phyloP scores from a whole-genome alignment of 2,113 vertebrate genomes.

The Pterocles orientalis region DNA sequence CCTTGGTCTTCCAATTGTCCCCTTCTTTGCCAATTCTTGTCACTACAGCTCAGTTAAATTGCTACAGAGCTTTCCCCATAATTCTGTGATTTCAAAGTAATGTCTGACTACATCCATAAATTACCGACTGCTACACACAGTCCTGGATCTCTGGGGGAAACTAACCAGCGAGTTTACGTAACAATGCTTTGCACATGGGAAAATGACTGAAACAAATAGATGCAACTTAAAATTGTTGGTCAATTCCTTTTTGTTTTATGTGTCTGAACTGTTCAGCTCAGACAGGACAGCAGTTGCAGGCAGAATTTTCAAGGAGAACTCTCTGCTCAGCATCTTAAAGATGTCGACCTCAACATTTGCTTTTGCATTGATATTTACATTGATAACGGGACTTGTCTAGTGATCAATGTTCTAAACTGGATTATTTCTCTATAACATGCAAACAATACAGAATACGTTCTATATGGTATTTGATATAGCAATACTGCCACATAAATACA shows the following conservation, averaged over 20 bases:
- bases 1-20: background rate
- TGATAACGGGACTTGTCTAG: constrained; percentile 48
- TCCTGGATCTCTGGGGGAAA: background rate
- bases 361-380: constrained; percentile 23
- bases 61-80: background rate
- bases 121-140: background rate
- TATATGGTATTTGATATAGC: constrained; percentile 16
- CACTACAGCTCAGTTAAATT: background rate
- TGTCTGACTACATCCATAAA: constrained; percentile 14
- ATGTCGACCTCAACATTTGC: background rate
- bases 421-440: constrained; percentile 57
- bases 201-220: constrained; percentile 1
- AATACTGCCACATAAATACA: constrained; percentile 35
- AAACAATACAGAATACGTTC: constrained; percentile 16
- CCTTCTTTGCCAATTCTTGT: constrained; percentile 6
- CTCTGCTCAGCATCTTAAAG: background rate
- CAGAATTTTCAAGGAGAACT: constrained; percentile 34
- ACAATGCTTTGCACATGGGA: background rate
- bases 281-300: background rate
- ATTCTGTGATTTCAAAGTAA: background rate
- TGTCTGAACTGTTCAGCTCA: constrained; percentile 27
- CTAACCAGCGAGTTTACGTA: background rate
- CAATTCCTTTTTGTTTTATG: constrained; percentile 40
- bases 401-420: constrained; percentile 46
- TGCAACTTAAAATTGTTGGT: background rate